phyloP scores from a whole-genome alignment of 2,113 vertebrate genomes.

The Aythya baeri region DNA sequence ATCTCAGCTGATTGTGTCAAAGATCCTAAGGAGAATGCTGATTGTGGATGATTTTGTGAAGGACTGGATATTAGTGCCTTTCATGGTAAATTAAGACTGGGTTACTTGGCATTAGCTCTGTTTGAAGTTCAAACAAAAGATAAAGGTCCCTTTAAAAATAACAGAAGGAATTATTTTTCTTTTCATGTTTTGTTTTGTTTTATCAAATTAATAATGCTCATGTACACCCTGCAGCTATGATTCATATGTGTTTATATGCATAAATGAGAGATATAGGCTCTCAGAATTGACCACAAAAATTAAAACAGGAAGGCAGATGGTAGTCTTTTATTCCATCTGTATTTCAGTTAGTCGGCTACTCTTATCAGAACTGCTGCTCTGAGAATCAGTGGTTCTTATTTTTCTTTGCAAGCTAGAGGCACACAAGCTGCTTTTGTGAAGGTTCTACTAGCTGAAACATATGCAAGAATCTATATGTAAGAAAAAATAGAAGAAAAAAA shows the following conservation, averaged over 20 bases:
- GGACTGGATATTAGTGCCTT: conserved; percentile 21
- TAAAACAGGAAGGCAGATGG: conserved; percentile 56
- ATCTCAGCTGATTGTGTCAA: neutral
- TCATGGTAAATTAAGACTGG: conserved; percentile 48
- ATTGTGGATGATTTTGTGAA: conserved; percentile 19
- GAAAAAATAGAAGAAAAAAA: neutral
- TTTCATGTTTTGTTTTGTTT: conserved; percentile 47
- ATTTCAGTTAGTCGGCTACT: conserved; percentile 43
- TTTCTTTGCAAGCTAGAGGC: neutral
- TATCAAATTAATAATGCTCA: conserved; percentile 51
- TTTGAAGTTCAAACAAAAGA: conserved; percentile 55
- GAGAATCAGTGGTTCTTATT: neutral
- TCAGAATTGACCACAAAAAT: conserved; percentile 38
- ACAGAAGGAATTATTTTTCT: conserved; percentile 18
- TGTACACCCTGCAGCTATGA: conserved; percentile 30
- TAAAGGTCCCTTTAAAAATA: conserved; percentile 45
- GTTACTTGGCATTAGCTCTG: conserved; percentile 41
- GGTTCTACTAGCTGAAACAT: neutral
- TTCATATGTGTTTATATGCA: neutral
- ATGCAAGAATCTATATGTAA: neutral
- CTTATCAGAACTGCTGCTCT: conserved; percentile 44
- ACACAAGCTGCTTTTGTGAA: neutral
- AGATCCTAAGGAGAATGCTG: conserved; percentile 9
- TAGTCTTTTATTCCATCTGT: conserved; percentile 46
- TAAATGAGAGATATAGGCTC: conserved; percentile 26